phyloP scores from a whole-genome alignment of 2,113 vertebrate species.

The Corythornis cristatus region DNA sequence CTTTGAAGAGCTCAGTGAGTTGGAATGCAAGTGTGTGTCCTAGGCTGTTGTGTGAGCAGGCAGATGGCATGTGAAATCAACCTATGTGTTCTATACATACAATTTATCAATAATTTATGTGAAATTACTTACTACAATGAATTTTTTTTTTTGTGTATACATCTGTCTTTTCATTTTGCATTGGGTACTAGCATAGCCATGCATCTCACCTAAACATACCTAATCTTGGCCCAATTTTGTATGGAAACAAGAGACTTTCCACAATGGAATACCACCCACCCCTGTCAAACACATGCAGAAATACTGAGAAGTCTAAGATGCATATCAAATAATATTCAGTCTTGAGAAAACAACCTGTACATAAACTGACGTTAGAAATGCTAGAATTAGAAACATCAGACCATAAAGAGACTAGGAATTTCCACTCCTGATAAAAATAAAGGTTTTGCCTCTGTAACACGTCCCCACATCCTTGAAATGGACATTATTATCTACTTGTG shows the following conservation, averaged over 20 bases:
- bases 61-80: not conserved
- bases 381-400: not conserved
- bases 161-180: not conserved
- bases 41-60: not conserved
- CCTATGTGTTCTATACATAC: not conserved
- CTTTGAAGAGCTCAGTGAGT: not conserved
- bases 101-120: not conserved
- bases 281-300: not conserved
- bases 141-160: not conserved
- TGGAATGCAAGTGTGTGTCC: not conserved
- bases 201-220: not conserved
- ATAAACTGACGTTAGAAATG: not conserved
- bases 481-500: not conserved
- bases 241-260: not conserved
- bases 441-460: not conserved
- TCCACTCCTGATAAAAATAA: not conserved
- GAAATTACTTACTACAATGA: accelerated
- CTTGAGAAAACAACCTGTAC: not conserved
- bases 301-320: not conserved
- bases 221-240: not conserved
- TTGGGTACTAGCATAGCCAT: not conserved
- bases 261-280: not conserved
- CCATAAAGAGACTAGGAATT: not conserved
- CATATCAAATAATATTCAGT: not conserved
- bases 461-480: not conserved